Percentiles rank a stretch among this genome's conserved stretches.
These are phyloP conservation scores for Zeus faber DNA, from an alignment of 2,113 vertebrate genomes.

Conservation along the genomic window DNA sequence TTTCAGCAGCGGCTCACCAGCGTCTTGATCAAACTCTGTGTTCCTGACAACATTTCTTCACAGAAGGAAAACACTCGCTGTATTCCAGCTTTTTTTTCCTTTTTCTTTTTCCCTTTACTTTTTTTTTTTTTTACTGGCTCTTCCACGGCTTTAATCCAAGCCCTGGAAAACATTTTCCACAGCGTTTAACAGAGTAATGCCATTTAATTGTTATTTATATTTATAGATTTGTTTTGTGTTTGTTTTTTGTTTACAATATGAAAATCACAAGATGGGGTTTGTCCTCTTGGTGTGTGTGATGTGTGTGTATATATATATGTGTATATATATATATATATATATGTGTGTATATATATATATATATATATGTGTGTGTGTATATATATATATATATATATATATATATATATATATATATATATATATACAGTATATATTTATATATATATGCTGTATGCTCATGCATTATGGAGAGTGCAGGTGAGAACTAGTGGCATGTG, in stretches of 20 bases:
- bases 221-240: not conserved
- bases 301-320: not conserved
- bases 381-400: not conserved
- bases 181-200: not conserved
- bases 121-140: not conserved
- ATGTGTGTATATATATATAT: too few relatives aligned
- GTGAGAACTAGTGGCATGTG: slow-evolving; percentile 66
- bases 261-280: too few relatives aligned
- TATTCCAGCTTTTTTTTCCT: slow-evolving; percentile 10
- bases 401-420: slow-evolving; percentile 50
- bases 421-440: not conserved
- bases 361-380: not conserved
- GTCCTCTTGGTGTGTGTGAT: not conserved
- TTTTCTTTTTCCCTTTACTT: slow-evolving; percentile 6
- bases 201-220: not conserved
- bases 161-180: too few relatives aligned
- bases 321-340: too few relatives aligned
- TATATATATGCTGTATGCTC: slow-evolving; percentile 65
- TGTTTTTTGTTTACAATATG: slow-evolving; percentile 17
- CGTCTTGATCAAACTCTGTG: slow-evolving; percentile 63
- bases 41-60: slow-evolving; percentile 55
- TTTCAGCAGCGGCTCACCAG: slow-evolving; percentile 57
- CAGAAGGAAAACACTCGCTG: slow-evolving; percentile 35
- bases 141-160: too few relatives aligned
- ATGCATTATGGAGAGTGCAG: slow-evolving; percentile 72